Percentiles rank a stretch among this genome's conserved stretches.
phyloP scores from a whole-genome alignment of 1,140 invertebrate genomes.

The Pteromalus puparum region DNA sequence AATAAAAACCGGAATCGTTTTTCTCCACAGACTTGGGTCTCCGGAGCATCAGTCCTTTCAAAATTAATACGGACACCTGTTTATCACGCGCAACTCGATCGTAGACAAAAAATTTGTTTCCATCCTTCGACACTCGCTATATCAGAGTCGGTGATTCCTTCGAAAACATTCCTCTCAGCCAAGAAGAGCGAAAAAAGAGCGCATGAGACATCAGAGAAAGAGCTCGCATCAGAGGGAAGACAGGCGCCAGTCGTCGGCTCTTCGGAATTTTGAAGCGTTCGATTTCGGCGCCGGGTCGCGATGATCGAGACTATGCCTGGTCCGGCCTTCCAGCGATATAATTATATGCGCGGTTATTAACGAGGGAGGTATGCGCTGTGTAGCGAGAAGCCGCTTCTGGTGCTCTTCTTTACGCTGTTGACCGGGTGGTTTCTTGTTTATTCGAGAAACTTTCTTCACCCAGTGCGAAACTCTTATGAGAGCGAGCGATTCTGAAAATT shows the following conservation, averaged over 20 bases:
- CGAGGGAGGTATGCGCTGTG: not conserved
- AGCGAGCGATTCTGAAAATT: not conserved
- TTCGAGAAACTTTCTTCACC: not conserved
- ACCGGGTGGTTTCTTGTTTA: too few relatives aligned
- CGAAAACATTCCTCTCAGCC: not conserved
- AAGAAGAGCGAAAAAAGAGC: not conserved
- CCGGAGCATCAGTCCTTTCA: too few relatives aligned
- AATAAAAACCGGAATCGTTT: too few relatives aligned
- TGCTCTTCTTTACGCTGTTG: too few relatives aligned
- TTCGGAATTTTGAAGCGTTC: not conserved
- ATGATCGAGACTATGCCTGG: not conserved
- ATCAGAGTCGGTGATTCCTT: not conserved
- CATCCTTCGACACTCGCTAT: not conserved
- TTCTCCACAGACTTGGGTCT: too few relatives aligned
- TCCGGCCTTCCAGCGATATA: not conserved
- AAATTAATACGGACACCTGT: not conserved
- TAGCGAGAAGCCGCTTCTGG: too few relatives aligned
- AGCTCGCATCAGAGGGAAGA: not conserved
- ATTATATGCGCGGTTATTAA: slow-evolving; percentile 25
- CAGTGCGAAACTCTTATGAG: too few relatives aligned
- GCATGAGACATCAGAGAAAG: not conserved
- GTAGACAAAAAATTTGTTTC: not conserved
- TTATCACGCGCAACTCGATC: not conserved
- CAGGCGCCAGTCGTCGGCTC: not conserved
- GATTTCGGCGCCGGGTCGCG: not conserved